Percentiles rank a stretch among this genome's conserved stretches.
phyloP scores from a whole-genome alignment of 2,888 invertebrate genomes.

The Ophraella communa region DNA sequence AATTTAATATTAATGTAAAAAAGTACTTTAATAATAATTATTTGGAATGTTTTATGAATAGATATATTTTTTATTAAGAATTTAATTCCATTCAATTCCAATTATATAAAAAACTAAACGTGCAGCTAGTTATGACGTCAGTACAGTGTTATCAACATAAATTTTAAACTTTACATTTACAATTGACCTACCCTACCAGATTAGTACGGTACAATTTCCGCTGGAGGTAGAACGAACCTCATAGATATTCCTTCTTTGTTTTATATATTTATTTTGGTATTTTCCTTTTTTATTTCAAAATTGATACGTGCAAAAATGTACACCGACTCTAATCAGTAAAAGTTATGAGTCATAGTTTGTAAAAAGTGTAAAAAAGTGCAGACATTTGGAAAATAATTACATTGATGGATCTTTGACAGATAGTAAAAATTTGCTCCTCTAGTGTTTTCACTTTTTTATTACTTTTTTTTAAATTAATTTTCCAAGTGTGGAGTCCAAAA shows the following conservation, averaged over 20 bases:
- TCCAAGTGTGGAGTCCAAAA: slow-evolving; percentile 46
- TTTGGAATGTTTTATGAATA: too few relatives aligned
- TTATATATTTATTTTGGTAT: not conserved
- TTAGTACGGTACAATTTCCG: too few relatives aligned
- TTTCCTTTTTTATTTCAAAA: not conserved
- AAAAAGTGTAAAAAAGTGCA: slow-evolving; percentile 2
- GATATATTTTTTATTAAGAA: too few relatives aligned
- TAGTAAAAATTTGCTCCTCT: slow-evolving; percentile 12
- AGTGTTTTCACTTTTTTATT: slow-evolving; percentile 27
- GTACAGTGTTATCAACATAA: too few relatives aligned
- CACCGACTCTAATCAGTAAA: not conserved
- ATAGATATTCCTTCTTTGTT: not conserved
- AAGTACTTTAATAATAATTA: too few relatives aligned
- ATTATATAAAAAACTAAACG: too few relatives aligned
- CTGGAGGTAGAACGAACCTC: too few relatives aligned
- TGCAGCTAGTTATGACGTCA: too few relatives aligned
- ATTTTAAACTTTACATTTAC: too few relatives aligned
- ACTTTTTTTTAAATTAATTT: slow-evolving; percentile 25
- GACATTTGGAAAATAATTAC: not conserved
- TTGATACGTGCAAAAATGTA: not conserved
- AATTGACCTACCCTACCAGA: too few relatives aligned
- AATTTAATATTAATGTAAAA: too few relatives aligned
- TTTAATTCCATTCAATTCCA: too few relatives aligned
- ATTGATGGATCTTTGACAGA: slow-evolving; percentile 20
- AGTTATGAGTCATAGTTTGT: not conserved